Evolutionary conservation across 2,888 invertebrate species (phyloP), one percentile per base, ranked within the genome.

Genomic region (Mesoligia furuncula): DNA sequence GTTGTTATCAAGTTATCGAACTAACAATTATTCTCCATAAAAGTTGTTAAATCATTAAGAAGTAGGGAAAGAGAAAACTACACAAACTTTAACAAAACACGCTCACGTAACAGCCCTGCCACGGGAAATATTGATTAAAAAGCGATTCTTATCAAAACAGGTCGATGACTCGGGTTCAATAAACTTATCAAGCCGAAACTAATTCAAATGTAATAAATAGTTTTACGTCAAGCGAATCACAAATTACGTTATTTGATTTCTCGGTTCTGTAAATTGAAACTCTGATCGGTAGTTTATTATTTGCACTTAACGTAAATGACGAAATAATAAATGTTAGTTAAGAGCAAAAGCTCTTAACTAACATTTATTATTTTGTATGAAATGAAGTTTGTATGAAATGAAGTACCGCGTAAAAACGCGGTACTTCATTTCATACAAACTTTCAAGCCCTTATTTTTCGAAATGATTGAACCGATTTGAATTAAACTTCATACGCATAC

Each of bases 111-210:
- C 66, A 77, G 54, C 72, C 71, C 77, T 79, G 67, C 54, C 36
- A n/a, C 57, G 65, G 51, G 67, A 84, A 84, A 83, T 85, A 87
- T 87, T 85, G 83, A 84, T 87, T 84, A 73, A 75, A 82, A 81
- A 81, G 31, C 73, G 90, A 89, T 90, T 80, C 81, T 90, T 89
- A 91, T 91, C 90, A 87, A 86, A 86, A 84, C 85, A 72, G 81
- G 79, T 79, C 85, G 83, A 71, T 76, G 84, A 80, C 86, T 64
- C 48, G 75, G 74, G 90, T 84, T 90, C 89, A 89, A 79, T 67
- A 88, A 90, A 87, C 91, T 77, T 77, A 79, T 80, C 80, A 77
- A 79, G 75, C 81, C 77, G 84, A 80, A 78, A 83, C 76, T 77
- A 78, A 85, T 81, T 84, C 57, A 65, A 79, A 75, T 78, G 74